Evolutionary conservation across 2,888 invertebrate species (phyloP).

Genomic region (Colletes collaris): DNA sequence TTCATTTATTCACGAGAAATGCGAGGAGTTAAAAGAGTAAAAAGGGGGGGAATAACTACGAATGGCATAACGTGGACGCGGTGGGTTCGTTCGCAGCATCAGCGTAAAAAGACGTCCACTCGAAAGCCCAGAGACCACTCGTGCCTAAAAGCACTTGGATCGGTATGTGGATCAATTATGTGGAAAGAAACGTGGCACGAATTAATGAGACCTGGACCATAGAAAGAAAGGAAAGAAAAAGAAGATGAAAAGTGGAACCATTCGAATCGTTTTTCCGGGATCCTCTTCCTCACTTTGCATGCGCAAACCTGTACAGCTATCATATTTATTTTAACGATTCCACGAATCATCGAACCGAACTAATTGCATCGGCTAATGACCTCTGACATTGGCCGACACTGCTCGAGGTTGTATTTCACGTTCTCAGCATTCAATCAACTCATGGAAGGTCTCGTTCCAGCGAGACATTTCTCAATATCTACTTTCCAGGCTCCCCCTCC

Average conservation of each 20-base stretch:
- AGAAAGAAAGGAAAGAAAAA: conserved; percentile 19
- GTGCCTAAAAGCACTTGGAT: conserved; percentile 67
- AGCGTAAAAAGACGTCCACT: conserved; percentile 58
- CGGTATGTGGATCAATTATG: conserved; percentile 65
- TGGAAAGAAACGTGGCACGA: conserved; percentile 64
- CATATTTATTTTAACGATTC: conserved; percentile 11
- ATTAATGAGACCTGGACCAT: conserved; percentile 56
- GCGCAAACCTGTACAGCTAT: conserved; percentile 4
- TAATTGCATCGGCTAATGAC: conserved; percentile 36
- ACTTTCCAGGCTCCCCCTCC: background rate
- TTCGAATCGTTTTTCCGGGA: conserved; percentile 39
- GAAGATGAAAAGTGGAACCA: conserved; percentile 49
- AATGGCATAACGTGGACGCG: conserved; percentile 16
- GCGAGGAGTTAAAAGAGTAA: no score
- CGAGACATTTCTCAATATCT: conserved; percentile 30
- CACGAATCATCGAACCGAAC: conserved; percentile 13
- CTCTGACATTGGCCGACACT: conserved; percentile 34
- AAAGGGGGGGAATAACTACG: background rate
- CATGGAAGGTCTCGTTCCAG: conserved; percentile 15
- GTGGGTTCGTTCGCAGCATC: conserved; percentile 31
- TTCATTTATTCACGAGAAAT: no score
- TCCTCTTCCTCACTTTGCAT: conserved; percentile 7
- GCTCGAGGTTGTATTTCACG: conserved; percentile 10
- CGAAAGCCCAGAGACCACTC: conserved; percentile 59
- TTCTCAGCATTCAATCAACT: conserved; percentile 22